Percentiles rank a stretch among this genome's conserved stretches.
Conservation (phyloP, 2,113 vertebrate genomes). For the Actenoides hombroni region DNA sequence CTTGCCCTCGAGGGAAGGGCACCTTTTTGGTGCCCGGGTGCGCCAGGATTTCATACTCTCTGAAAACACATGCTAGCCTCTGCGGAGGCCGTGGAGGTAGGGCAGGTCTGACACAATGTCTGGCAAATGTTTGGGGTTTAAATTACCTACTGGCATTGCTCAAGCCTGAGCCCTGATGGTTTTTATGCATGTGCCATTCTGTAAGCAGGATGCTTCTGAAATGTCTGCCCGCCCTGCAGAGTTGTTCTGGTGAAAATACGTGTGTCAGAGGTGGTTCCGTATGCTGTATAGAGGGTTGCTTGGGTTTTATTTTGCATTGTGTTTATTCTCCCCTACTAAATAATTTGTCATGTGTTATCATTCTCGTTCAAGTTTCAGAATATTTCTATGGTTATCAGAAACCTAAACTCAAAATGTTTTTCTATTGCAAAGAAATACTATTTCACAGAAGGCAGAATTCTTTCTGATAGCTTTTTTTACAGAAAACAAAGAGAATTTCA, state of each 20-base stretch:
- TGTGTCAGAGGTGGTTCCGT: not conserved
- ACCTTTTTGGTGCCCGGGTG: not conserved
- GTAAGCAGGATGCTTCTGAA: not conserved
- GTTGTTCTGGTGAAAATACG: not conserved
- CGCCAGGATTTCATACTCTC: rapidly evolving
- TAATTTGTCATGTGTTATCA: rapidly evolving
- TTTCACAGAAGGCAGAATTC: not conserved
- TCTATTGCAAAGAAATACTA: not conserved
- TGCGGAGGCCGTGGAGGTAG: rapidly evolving
- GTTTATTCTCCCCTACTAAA: not conserved
- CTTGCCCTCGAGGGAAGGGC: too few species aligned
- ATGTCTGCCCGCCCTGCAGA: not conserved
- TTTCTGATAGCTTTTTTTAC: not conserved
- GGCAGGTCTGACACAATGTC: not conserved
- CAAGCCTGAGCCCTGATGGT: too few species aligned
- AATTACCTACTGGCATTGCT: too few species aligned
- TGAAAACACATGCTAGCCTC: rapidly evolving
- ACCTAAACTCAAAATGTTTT: not conserved
- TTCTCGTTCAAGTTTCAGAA: not conserved
- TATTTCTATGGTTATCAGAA: not conserved
- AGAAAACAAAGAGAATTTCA: not conserved
- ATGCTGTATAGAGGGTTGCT: not conserved
- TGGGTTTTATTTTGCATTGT: not conserved
- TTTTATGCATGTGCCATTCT: not conserved
- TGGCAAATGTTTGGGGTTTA: not conserved